These are phyloP conservation scores for Drosophila diplacantha DNA, from an alignment of 2,888 invertebrate genomes.

Conservation along the genomic window DNA sequence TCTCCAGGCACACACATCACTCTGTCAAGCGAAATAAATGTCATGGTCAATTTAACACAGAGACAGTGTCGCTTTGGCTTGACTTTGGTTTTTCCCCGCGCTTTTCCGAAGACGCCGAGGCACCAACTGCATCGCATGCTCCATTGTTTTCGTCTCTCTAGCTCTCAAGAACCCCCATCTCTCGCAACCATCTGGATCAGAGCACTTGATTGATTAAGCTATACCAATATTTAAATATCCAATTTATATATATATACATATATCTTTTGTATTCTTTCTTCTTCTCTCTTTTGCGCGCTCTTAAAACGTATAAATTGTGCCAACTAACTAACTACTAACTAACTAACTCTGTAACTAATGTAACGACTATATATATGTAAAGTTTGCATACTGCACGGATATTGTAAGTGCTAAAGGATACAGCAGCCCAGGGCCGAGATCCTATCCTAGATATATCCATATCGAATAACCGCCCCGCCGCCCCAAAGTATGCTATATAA, in stretches of 20 bases:
- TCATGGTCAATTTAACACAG: constrained; percentile 60
- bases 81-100: constrained; percentile 15
- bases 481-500: constrained; percentile 26
- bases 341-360: constrained; percentile 32
- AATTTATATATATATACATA: constrained; percentile 45
- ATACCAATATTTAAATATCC: constrained; percentile 41
- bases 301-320: constrained; percentile 36
- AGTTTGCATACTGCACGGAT: constrained; percentile 77
- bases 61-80: constrained; percentile 24
- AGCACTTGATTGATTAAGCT: constrained; percentile 44
- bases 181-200: constrained; percentile 38
- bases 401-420: constrained; percentile 69
- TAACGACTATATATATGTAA: constrained; percentile 47
- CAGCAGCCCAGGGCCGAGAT: constrained; percentile 23
- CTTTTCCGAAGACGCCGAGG: constrained; percentile 10
- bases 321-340: constrained; percentile 27
- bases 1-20: constrained; percentile 7
- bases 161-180: constrained; percentile 38
- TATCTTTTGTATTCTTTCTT: constrained; percentile 61
- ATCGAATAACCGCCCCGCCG: not conserved
- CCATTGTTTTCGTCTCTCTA: constrained; percentile 12
- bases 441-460: constrained; percentile 9
- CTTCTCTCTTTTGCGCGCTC: constrained; percentile 62
- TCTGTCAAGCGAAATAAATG: constrained; percentile 41
- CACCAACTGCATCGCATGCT: constrained; percentile 27